Percentiles rank a stretch among this genome's conserved stretches.
phyloP scores from a whole-genome alignment of 2,888 invertebrate genomes.

The Pyralis farinalis region DNA sequence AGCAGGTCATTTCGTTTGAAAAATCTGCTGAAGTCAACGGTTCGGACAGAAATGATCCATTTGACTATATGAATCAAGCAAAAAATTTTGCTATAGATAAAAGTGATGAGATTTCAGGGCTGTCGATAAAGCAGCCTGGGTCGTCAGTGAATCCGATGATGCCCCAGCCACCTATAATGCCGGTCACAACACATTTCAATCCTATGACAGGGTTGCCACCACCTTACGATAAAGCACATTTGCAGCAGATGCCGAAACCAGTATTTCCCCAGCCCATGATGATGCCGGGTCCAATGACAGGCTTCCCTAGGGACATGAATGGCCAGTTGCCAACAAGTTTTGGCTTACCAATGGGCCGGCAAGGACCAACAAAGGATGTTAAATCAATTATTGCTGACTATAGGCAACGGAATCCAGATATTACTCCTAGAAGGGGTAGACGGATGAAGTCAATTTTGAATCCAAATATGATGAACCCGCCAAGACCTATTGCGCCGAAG shows the following conservation, averaged over 20 bases:
- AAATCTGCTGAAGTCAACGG: conserved; percentile 65
- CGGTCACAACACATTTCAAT: conserved; percentile 59
- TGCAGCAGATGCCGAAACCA: conserved; percentile 67
- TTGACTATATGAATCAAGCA: conserved; percentile 64
- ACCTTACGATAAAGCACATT: conserved; percentile 69
- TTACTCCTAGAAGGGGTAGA: conserved; percentile 85
- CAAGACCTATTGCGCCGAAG: conserved; percentile 68
- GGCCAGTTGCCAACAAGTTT: conserved; percentile 79
- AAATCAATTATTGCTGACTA: conserved; percentile 91
- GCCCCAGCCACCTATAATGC: conserved; percentile 51
- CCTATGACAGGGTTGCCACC: conserved; percentile 67
- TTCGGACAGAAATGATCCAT: conserved; percentile 57
- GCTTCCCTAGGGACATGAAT: conserved; percentile 74
- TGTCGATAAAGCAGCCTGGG: conserved; percentile 61
- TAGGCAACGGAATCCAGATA: conserved; percentile 87
- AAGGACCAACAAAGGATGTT: conserved; percentile 90
- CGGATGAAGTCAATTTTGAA: conserved; percentile 80
- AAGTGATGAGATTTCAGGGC: conserved; percentile 70
- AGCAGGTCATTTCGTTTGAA: conserved; percentile 81
- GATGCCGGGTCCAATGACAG: conserved; percentile 62
- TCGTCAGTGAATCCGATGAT: conserved; percentile 53
- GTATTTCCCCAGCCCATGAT: conserved; percentile 63
- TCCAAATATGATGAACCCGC: conserved; percentile 66
- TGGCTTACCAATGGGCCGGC: conserved; percentile 82
- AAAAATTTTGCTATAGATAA: conserved; percentile 71